These are phyloP conservation scores for Oplegnathus fasciatus DNA, from an alignment of 2,113 vertebrate species.

Conservation along the genomic window DNA sequence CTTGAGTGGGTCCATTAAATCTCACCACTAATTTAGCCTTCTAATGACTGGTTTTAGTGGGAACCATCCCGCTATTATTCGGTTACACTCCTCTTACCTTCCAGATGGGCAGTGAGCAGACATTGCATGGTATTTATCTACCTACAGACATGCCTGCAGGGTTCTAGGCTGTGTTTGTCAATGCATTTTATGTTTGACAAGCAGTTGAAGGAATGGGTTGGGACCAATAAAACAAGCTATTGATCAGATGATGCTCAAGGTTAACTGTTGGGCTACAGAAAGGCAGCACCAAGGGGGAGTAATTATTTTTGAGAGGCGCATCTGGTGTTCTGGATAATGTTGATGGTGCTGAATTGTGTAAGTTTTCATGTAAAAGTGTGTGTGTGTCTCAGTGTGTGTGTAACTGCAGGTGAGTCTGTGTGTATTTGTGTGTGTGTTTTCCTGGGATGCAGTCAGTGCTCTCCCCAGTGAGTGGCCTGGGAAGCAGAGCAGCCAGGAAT, in stretches of 20 bases:
- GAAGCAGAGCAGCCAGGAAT: slow-evolving; percentile 58
- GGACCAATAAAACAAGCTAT: slow-evolving; percentile 74
- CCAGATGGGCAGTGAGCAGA: slow-evolving; percentile 69
- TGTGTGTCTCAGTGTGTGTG: not conserved
- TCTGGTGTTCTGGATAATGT: slow-evolving; percentile 71
- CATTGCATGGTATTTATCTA: slow-evolving; percentile 30
- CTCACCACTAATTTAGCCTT: slow-evolving; percentile 63
- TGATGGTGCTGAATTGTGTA: slow-evolving; percentile 44
- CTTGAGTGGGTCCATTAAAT: slow-evolving; percentile 66
- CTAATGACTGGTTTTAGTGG: slow-evolving; percentile 74
- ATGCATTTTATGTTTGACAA: slow-evolving; percentile 74
- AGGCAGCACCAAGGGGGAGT: slow-evolving; percentile 54
- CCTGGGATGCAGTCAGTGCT: slow-evolving; percentile 27
- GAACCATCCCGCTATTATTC: slow-evolving; percentile 58
- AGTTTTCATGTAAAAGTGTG: slow-evolving; percentile 19
- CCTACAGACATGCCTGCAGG: slow-evolving; percentile 28
- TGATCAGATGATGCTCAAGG: slow-evolving; percentile 76
- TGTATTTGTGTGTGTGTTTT: slow-evolving; percentile 27
- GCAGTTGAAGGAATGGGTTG: slow-evolving; percentile 59
- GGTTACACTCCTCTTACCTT: slow-evolving; percentile 51
- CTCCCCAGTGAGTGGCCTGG: slow-evolving; percentile 21
- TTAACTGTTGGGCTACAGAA: slow-evolving; percentile 70
- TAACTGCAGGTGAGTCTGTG: not conserved
- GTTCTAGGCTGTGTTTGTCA: slow-evolving; percentile 40
- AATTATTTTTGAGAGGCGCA: slow-evolving; percentile 60